Evolutionary conservation across 2,113 vertebrate species (phyloP).

Genomic region (Clarias macrocephalus): DNA sequence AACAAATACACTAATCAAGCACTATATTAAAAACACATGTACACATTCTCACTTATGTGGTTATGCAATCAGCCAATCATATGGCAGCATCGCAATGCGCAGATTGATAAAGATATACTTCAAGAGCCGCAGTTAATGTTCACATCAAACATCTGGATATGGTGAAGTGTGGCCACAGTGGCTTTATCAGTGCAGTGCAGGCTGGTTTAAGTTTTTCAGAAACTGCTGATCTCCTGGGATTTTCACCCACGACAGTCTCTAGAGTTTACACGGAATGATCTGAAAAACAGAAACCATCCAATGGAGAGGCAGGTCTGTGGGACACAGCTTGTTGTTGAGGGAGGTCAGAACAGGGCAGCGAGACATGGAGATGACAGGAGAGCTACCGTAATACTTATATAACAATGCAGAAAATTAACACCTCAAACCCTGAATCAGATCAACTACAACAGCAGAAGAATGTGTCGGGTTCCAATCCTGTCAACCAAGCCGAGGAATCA

Average conservation of each 20-base stretch:
- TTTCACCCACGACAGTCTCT: too few relatives aligned
- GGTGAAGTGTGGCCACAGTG: too few relatives aligned
- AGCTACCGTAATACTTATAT: background rate
- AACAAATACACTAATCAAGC: background rate
- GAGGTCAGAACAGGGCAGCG: background rate
- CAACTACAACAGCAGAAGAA: background rate
- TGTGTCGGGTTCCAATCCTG: background rate
- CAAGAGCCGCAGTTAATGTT: background rate
- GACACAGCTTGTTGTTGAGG: background rate
- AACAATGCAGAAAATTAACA: background rate
- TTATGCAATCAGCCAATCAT: background rate
- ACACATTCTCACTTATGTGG: background rate
- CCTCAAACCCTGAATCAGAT: background rate
- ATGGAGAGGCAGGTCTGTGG: background rate
- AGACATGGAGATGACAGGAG: background rate
- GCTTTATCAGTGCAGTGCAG: too few relatives aligned
- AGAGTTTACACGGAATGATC: too few relatives aligned
- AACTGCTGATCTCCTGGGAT: background rate
- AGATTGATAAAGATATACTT: background rate
- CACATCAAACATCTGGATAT: too few relatives aligned
- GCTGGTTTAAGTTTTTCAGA: background rate
- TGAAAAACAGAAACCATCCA: too few relatives aligned
- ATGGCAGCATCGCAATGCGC: background rate
- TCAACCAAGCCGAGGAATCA: background rate
- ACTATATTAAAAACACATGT: background rate